phyloP scores from a whole-genome alignment of 2,888 invertebrate species.

The Tachina grossa region DNA sequence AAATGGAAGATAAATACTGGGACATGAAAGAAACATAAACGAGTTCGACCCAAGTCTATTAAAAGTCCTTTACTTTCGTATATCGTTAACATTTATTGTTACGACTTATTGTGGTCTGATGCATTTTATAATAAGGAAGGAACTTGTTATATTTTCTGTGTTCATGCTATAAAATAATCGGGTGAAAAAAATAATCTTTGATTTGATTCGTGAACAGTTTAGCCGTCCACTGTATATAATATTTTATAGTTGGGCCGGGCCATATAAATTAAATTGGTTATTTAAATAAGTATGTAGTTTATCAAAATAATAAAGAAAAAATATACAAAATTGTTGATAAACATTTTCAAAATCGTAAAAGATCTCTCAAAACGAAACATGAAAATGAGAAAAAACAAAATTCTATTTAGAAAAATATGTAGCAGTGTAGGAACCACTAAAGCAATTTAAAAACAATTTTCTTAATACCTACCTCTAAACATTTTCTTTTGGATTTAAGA shows the following conservation, averaged over 20 bases:
- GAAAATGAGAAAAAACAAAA: constrained; percentile 28
- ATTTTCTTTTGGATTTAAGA: constrained; percentile 32
- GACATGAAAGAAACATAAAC: too few species aligned
- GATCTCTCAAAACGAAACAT: constrained; percentile 32
- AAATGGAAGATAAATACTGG: too few species aligned
- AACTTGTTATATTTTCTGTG: too few species aligned
- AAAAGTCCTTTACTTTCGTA: too few species aligned
- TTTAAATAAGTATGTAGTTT: constrained; percentile 17
- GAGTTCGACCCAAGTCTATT: too few species aligned
- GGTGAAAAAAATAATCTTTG: too few species aligned
- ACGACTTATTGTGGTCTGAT: too few species aligned
- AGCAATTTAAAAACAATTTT: not conserved
- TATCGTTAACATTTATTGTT: too few species aligned
- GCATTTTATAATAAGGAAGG: too few species aligned
- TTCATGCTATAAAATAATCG: too few species aligned
- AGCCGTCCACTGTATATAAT: too few species aligned
- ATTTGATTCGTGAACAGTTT: too few species aligned
- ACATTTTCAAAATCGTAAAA: constrained; percentile 49
- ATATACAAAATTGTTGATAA: constrained; percentile 44
- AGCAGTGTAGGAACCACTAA: not conserved
- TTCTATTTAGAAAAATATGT: not conserved
- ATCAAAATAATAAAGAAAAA: constrained; percentile 22
- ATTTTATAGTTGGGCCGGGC: not conserved
- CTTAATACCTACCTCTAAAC: constrained; percentile 13
- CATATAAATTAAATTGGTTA: not conserved